A percentile compares a stretch with the other conserved stretches of the same genome.
These are phyloP conservation scores for Parapristionchus giblindavisi DNA, from an alignment of 2,888 invertebrate species.

Conservation along the genomic window DNA sequence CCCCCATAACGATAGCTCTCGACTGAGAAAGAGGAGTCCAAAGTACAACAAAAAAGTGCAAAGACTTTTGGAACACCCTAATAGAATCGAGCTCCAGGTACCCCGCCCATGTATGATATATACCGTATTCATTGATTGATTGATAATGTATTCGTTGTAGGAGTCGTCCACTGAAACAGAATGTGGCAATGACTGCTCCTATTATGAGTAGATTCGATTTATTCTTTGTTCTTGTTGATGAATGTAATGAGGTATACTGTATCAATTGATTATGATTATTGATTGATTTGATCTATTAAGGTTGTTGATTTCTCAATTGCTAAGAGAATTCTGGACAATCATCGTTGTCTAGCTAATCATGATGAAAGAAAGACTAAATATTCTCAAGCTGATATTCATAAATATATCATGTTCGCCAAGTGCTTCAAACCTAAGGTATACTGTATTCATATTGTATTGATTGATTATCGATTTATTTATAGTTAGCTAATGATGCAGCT, in stretches of 20 bases:
- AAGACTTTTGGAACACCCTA: no score
- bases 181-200: conserved; percentile 89
- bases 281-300: conserved; percentile 67
- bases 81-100: no score
- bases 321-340: conserved; percentile 90
- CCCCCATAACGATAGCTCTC: no score
- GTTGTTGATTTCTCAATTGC: conserved; percentile 96
- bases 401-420: conserved; percentile 94
- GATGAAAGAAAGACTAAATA: conserved; percentile 84
- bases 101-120: no score
- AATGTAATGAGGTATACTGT: conserved; percentile 82
- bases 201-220: conserved; percentile 99
- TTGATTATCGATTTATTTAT: not conserved
- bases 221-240: conserved; percentile 97
- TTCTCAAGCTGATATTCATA: conserved; percentile 85
- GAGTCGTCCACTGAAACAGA: conserved; percentile 89
- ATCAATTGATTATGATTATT: not conserved
- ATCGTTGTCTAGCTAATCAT: conserved; percentile 80
- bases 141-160: conserved; percentile 18
- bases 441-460: not conserved
- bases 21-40: no score
- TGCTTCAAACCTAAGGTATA: conserved; percentile 89
- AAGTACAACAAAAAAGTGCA: no score
- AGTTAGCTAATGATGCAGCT: conserved; percentile 78
- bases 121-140: not conserved